phyloP scores from a whole-genome alignment of 1,140 invertebrate species.

The Aphidius gifuensis region DNA sequence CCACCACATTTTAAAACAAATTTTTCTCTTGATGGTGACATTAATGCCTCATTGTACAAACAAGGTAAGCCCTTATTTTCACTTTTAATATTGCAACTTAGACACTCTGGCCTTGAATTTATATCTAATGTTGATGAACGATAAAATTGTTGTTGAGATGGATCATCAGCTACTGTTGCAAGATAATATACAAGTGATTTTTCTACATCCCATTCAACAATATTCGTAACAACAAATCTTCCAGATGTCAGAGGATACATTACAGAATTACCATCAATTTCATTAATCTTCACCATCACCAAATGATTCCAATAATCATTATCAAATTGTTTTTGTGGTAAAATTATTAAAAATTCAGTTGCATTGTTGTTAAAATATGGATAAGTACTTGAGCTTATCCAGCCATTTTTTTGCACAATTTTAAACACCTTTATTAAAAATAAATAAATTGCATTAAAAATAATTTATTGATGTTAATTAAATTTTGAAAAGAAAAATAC shows the following conservation, averaged over 20 bases:
- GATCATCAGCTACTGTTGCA: no score
- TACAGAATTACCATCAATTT: constrained; percentile 33
- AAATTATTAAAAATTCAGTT: constrained; percentile 58
- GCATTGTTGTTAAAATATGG: constrained; percentile 61
- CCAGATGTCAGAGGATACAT: constrained; percentile 67
- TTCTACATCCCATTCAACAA: constrained; percentile 73
- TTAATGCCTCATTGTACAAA: no score
- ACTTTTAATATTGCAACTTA: no score
- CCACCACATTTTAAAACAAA: no score
- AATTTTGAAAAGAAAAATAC: no score
- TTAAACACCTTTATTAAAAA: constrained; percentile 35
- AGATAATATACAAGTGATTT: constrained; percentile 60
- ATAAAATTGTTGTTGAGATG: no score
- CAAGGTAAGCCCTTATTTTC: no score
- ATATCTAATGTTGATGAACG: no score
- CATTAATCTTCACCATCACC: constrained; percentile 54
- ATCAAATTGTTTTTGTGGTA: constrained; percentile 62
- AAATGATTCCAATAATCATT: constrained; percentile 67
- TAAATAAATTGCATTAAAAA: background rate
- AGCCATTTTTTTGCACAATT: constrained; percentile 60
- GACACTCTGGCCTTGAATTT: no score
- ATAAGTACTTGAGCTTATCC: constrained; percentile 66
- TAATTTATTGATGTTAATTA: background rate
- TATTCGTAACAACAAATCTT: constrained; percentile 72
- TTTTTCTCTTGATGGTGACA: no score